Base-by-base conservation (phyloP, 2,888 invertebrate genomes). In the Agrotis clavis region DNA sequence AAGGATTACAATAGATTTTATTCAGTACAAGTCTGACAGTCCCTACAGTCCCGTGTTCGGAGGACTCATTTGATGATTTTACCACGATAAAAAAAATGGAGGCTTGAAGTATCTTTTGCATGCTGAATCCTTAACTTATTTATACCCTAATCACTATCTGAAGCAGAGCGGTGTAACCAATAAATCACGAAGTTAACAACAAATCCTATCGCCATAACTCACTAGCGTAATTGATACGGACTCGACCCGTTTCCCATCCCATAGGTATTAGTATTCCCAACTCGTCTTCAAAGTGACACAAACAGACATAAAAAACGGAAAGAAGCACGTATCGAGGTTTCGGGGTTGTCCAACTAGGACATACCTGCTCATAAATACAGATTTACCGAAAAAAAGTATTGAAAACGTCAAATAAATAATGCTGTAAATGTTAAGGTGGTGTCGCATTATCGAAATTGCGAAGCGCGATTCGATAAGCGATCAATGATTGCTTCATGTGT, bases 301-400 rank as follows among this genome's bases (percentile, higher is more conserved):
- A 75, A 74, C 71, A 75, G 57, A 76, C 62, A 71, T 75, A 81
- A 82, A 83, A 82, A 71, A 69, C 63, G 67, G 67, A 82, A 79
- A 76, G 81, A 74, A 79, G 70, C 78, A 79, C 69, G 81, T 82
- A 89, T 85, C 67, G 82, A 85, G 89, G 89, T 89, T 86, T 86
- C 50, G 83, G 84, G 88, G 88, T 77, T 87, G 76, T 82, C 69
- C 75, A 85, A 87, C 77, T 87, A 88, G 85, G 86, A 85, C 71
- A 79, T 65, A 63, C 63, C 47, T 71, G 74, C 63, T 50, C 73
- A 77, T 73, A 71, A 67, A 74, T 64, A 82, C 19, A 61, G 0
- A 54, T 61, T 81, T 81, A 62, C 67, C 53, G 50, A 63, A 73
- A 74, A 73, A 35, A 73, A 21, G 66, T 71, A 83, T 77, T 69